Evolutionary conservation across 2,113 vertebrate genomes (phyloP).

Genomic region (Clinocottus analis): DNA sequence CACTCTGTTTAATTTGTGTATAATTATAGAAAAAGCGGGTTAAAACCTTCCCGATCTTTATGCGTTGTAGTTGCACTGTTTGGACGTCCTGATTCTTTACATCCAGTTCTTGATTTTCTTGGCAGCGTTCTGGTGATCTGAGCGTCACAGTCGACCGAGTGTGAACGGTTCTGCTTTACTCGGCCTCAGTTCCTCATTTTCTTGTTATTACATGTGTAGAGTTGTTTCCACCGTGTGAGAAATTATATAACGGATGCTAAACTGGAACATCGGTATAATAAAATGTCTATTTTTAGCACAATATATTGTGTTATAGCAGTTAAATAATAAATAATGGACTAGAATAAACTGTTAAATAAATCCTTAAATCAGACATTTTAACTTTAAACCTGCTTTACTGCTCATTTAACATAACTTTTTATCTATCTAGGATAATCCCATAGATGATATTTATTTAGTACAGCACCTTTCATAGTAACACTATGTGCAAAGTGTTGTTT

Average conservation of each 20-base stretch:
- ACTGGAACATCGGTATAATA: not conserved
- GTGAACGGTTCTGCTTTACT: constrained; percentile 6
- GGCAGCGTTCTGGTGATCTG: not conserved
- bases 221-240: not conserved
- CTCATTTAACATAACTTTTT: not conserved
- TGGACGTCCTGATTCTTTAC: not conserved
- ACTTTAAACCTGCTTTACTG: not conserved
- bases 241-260: not conserved
- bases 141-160: not conserved
- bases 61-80: not conserved
- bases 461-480: not conserved
- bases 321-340: not conserved
- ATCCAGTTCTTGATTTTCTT: not conserved
- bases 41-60: too few relatives aligned
- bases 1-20: not conserved
- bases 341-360: too few relatives aligned
- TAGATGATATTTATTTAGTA: not conserved
- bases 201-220: not conserved
- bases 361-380: too few relatives aligned
- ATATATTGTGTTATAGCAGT: not conserved
- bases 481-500: not conserved
- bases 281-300: not conserved
- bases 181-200: not conserved
- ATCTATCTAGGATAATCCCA: not conserved
- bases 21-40: not conserved